phyloP scores from a whole-genome alignment of 1,140 invertebrate genomes.

The Bacillus rossius region DNA sequence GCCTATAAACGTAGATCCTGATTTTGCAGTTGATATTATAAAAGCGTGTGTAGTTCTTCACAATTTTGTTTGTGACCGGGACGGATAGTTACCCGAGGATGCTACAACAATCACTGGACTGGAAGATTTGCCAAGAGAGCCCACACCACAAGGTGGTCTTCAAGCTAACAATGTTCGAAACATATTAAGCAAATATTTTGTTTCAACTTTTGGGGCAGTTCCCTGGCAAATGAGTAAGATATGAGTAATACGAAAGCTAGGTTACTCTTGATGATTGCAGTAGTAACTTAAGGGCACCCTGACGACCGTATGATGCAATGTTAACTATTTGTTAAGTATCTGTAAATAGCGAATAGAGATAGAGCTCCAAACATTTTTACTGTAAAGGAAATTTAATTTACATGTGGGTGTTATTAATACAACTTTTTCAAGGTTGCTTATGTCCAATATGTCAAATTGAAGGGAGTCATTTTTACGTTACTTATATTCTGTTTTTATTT shows the following conservation, averaged over 20 bases:
- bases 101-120: slow-evolving; percentile 22
- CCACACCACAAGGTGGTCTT: slow-evolving; percentile 14
- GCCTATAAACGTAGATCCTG: slow-evolving; percentile 29
- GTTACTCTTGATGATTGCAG: too few relatives aligned
- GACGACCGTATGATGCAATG: too few relatives aligned
- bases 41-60: slow-evolving; percentile 36
- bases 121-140: slow-evolving; percentile 20
- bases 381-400: too few relatives aligned
- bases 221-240: slow-evolving; percentile 21
- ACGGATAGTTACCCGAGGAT: slow-evolving; percentile 34
- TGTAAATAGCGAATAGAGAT: too few relatives aligned
- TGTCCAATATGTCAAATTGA: too few relatives aligned
- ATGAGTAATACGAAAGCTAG: neutral
- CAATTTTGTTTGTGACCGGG: slow-evolving; percentile 35
- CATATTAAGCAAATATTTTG: slow-evolving; percentile 13
- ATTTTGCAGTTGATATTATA: slow-evolving; percentile 31
- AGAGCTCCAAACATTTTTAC: too few relatives aligned
- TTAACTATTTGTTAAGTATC: too few relatives aligned
- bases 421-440: too few relatives aligned
- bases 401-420: too few relatives aligned
- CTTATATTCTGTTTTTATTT: too few relatives aligned
- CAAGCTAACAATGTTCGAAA: slow-evolving; percentile 20
- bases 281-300: too few relatives aligned
- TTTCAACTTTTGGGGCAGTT: slow-evolving; percentile 18
- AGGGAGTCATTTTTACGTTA: too few relatives aligned